Evolutionary conservation across 2,888 invertebrate species (phyloP).

Genomic region (Microctonus brassicae): DNA sequence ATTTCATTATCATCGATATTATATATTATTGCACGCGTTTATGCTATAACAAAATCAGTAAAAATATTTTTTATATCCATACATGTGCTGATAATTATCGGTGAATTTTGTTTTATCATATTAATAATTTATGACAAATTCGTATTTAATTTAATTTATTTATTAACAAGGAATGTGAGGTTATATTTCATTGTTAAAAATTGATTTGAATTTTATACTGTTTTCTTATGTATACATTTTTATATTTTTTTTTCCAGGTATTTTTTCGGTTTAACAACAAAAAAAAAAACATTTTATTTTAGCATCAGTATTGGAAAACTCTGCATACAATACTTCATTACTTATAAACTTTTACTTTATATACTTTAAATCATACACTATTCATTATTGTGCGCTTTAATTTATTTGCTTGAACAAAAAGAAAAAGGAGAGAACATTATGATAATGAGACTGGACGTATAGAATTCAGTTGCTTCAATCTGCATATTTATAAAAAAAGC

Average conservation of each 20-base stretch:
- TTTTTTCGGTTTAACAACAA: slow-evolving; percentile 53
- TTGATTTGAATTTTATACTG: slow-evolving; percentile 39
- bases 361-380: slow-evolving; percentile 41
- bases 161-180: slow-evolving; percentile 12
- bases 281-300: slow-evolving; percentile 44
- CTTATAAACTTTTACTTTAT: slow-evolving; percentile 33
- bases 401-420: slow-evolving; percentile 61
- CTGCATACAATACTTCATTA: slow-evolving; percentile 61
- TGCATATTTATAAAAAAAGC: slow-evolving; percentile 43
- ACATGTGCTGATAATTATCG: slow-evolving; percentile 2
- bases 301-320: slow-evolving; percentile 63
- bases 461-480: slow-evolving; percentile 45
- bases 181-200: slow-evolving; percentile 36
- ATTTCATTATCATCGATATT: slow-evolving; percentile 2
- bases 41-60: neutral
- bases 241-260: slow-evolving; percentile 60
- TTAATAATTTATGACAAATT: slow-evolving; percentile 18
- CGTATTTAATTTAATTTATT: slow-evolving; percentile 19
- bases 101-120: too few relatives aligned
- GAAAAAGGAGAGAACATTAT: slow-evolving; percentile 12
- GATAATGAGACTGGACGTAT: slow-evolving; percentile 23
- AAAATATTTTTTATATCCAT: slow-evolving; percentile 6
- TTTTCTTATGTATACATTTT: slow-evolving; percentile 42
- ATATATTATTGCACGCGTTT: neutral
- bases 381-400: slow-evolving; percentile 61